phyloP scores from a whole-genome alignment of 2,797 vertebrate species.

The Mormyrops attenuatus region DNA sequence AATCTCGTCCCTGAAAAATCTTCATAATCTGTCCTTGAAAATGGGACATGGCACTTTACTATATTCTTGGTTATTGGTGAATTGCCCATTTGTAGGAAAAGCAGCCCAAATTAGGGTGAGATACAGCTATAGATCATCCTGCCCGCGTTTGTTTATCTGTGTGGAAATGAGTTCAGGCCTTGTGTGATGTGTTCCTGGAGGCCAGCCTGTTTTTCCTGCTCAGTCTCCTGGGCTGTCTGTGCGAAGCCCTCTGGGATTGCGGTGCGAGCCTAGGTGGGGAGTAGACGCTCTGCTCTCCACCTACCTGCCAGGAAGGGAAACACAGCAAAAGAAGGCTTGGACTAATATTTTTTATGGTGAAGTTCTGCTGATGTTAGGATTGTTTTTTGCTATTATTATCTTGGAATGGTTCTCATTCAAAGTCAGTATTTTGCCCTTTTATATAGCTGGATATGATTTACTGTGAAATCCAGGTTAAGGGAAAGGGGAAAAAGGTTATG shows the following conservation, averaged over 20 bases:
- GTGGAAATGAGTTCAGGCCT: slow-evolving; percentile 29
- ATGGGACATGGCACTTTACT: slow-evolving; percentile 11
- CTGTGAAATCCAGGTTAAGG: not conserved
- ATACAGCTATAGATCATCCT: slow-evolving; percentile 22
- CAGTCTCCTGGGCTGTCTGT: not conserved
- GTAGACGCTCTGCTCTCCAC: slow-evolving; percentile 24
- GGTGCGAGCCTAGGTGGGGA: slow-evolving; percentile 33
- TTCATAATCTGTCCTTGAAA: slow-evolving; percentile 1
- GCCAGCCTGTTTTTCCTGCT: slow-evolving; percentile 24
- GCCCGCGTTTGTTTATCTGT: slow-evolving; percentile 34
- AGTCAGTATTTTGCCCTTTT: not conserved
- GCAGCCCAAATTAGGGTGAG: not conserved
- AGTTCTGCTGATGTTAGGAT: not conserved
- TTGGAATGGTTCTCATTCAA: not conserved
- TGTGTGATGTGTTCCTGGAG: slow-evolving; percentile 20
- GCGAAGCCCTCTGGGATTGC: slow-evolving; percentile 25
- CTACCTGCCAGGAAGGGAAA: slow-evolving; percentile 12
- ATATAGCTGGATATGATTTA: not conserved
- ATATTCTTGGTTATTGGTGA: not conserved
- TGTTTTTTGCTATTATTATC: not conserved
- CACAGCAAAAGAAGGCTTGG: slow-evolving; percentile 11
- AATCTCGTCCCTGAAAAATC: slow-evolving; percentile 10
- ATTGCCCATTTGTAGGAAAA: not conserved
- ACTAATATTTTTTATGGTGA: slow-evolving; percentile 19
- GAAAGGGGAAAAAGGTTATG: not conserved